Conservation (phyloP, 2,797 vertebrate genomes). For the Coluber constrictor region DNA sequence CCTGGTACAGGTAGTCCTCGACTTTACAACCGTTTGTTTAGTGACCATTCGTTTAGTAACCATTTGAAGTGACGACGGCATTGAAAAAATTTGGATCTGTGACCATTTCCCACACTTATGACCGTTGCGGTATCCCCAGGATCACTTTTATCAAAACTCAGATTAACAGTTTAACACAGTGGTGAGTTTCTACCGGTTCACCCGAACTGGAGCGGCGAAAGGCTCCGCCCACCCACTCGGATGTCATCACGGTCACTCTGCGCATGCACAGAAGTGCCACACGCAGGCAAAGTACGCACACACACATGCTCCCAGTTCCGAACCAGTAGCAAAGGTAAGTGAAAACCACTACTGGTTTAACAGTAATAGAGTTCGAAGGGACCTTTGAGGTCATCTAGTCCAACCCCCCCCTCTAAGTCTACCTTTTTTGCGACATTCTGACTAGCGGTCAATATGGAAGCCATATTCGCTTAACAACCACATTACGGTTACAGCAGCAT, state of each 20-base stretch:
- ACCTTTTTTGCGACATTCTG: accelerated
- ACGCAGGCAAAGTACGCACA: no score
- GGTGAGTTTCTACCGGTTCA: no score
- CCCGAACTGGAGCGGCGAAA: no score
- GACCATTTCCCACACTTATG: background rate
- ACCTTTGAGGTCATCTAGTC: background rate
- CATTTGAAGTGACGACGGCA: accelerated
- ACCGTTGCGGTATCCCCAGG: background rate
- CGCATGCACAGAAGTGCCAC: no score
- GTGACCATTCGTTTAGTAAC: background rate
- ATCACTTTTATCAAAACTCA: background rate
- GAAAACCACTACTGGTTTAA: no score
- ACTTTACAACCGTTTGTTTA: background rate
- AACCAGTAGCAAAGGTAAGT: no score
- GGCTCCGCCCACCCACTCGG: no score
- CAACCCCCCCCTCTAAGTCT: background rate
- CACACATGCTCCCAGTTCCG: no score
- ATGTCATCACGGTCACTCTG: no score
- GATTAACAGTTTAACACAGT: background rate
- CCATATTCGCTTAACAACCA: no score
- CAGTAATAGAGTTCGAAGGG: background rate
- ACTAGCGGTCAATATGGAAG: background rate
- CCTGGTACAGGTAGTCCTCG: background rate
- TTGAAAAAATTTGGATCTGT: background rate
- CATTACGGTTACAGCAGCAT: no score